Evolutionary conservation across 2,113 vertebrate species (phyloP).

Genomic region (Oryctolagus cuniculus): mOryCun1.1 NC_091453.1:24322501-24323000

Average conservation of each 20-base stretch:
- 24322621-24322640: slow-evolving; percentile 23
- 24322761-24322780: slow-evolving; percentile 8
- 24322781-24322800: neutral
- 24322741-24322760: slow-evolving; percentile 19
- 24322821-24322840: no score
- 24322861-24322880: no score
- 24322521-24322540: slow-evolving; percentile 10
- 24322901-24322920: no score
- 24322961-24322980: no score
- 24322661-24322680: slow-evolving; percentile 8
- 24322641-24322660: neutral
- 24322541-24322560: neutral
- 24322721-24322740: neutral
- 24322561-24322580: neutral
- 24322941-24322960: no score
- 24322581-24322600: neutral
- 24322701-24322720: slow-evolving; percentile 23
- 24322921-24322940: no score
- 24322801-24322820: no score
- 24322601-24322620: neutral
- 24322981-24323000: no score
- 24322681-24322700: neutral
- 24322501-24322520: neutral
- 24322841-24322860: no score
- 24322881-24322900: no score